phyloP scores from a whole-genome alignment of 2,113 vertebrate genomes.

The Manacus vitellinus region DNA sequence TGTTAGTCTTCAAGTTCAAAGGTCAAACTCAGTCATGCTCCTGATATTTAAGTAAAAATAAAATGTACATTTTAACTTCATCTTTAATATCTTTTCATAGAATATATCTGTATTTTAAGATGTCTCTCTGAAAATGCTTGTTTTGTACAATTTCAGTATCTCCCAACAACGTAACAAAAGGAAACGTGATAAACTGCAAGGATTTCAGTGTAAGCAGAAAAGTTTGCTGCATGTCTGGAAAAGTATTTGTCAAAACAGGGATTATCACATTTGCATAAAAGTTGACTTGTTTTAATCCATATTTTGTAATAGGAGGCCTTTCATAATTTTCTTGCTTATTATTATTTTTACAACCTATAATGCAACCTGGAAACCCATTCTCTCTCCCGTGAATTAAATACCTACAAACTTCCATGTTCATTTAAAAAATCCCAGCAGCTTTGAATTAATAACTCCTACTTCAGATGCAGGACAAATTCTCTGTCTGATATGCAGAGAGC shows the following conservation, averaged over 20 bases:
- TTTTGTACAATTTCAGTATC: neutral
- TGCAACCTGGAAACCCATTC: neutral
- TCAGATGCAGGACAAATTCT: neutral
- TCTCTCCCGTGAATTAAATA: neutral
- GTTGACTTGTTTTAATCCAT: neutral
- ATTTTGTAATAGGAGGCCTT: neutral
- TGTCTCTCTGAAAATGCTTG: fast-evolving
- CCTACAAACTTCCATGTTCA: neutral
- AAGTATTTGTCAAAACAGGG: neutral
- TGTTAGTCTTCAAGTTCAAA: neutral
- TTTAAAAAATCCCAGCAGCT: neutral
- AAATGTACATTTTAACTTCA: neutral
- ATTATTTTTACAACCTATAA: neutral
- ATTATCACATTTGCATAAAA: neutral
- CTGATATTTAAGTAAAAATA: neutral
- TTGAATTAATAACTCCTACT: neutral
- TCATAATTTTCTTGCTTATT: neutral
- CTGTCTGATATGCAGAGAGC: neutral
- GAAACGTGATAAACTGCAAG: neutral
- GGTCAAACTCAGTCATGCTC: neutral
- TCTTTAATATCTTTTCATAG: neutral
- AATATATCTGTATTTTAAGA: neutral
- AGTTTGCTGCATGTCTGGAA: neutral
- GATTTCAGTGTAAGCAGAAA: neutral
- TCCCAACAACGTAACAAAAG: neutral